Evolutionary conservation across 2,113 vertebrate species (phyloP).

Genomic region (Pelodiscus sinensis): DNA sequence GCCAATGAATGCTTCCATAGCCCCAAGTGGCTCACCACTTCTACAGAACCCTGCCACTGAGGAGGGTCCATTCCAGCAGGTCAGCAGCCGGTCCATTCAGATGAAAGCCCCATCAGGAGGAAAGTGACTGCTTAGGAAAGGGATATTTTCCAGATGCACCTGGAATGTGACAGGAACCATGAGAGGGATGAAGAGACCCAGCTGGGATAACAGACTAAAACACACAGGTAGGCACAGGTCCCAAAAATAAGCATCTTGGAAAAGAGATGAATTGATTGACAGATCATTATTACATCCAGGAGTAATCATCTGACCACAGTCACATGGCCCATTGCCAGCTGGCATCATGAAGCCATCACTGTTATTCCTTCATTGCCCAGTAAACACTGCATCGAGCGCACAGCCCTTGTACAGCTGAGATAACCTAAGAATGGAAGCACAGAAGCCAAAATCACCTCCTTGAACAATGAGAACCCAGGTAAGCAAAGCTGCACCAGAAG

Average conservation of each 20-base stretch:
- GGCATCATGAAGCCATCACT: conserved; percentile 20
- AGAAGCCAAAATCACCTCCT: conserved; percentile 68
- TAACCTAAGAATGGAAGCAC: conserved; percentile 52
- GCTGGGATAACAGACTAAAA: conserved; percentile 18
- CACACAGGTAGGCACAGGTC: not conserved
- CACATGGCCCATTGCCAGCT: conserved; percentile 34
- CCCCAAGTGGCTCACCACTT: not conserved
- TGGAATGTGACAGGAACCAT: conserved; percentile 23
- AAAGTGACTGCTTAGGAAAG: not conserved
- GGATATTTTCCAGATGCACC: conserved; percentile 21
- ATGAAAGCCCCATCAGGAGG: not conserved
- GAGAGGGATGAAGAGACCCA: conserved; percentile 23
- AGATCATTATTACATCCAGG: conserved; percentile 53
- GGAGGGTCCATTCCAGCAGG: not conserved
- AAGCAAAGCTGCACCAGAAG: conserved; percentile 59
- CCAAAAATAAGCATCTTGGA: conserved; percentile 34
- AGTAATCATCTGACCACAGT: conserved; percentile 49
- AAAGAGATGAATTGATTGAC: not conserved
- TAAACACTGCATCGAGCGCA: conserved; percentile 45
- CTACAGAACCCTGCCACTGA: not conserved
- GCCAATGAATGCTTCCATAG: not conserved
- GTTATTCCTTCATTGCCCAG: conserved; percentile 44
- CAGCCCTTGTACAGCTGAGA: conserved; percentile 54
- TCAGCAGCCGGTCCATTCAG: not conserved
- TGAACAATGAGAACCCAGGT: conserved; percentile 67